phyloP scores from a whole-genome alignment of 2,888 invertebrate species.

The Gisinianus flammeolus region DNA sequence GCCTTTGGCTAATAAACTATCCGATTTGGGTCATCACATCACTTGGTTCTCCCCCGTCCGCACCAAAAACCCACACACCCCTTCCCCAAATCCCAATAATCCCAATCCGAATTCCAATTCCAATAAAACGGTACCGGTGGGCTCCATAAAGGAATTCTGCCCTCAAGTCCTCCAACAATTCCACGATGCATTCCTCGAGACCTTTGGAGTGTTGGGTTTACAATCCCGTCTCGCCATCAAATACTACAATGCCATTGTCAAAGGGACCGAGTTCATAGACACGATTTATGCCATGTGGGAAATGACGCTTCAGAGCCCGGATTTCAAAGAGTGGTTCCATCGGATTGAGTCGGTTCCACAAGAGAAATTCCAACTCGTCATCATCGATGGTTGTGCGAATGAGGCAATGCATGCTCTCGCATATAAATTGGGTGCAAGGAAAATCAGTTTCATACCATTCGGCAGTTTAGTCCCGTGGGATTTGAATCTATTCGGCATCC shows the following conservation, averaged over 20 bases:
- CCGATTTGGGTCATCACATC: background rate
- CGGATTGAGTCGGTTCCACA: too few relatives aligned
- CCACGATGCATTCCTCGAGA: background rate
- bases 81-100: background rate
- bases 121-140: too few relatives aligned
- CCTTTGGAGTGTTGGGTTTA: background rate
- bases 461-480: background rate
- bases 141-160: background rate
- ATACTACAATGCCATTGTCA: background rate
- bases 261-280: background rate
- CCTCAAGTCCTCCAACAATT: background rate
- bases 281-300: background rate
- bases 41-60: background rate
- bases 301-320: too few relatives aligned
- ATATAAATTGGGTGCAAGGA: background rate
- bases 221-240: background rate
- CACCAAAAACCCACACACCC: background rate
- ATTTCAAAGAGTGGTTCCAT: background rate
- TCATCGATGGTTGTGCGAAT: background rate
- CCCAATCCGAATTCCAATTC: too few relatives aligned
- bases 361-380: constrained; percentile 7
- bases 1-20: background rate
- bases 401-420: constrained; percentile 6
- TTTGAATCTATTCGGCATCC: background rate
- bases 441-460: background rate